These are phyloP conservation scores for Paraplagusia blochii DNA, from an alignment of 2,113 vertebrate genomes.

Conservation along the genomic window DNA sequence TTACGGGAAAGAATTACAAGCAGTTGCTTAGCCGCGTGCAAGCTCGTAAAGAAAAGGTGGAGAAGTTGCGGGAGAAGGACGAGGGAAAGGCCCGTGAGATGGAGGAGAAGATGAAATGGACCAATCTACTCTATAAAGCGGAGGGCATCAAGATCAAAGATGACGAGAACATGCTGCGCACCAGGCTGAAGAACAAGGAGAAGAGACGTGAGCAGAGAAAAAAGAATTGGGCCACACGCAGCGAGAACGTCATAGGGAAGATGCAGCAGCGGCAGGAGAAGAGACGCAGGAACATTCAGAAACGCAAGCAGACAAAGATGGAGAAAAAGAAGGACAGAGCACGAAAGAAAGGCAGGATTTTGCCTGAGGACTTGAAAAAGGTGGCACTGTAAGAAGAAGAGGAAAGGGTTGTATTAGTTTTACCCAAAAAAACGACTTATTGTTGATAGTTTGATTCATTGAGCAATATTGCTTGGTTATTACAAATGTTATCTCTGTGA, in stretches of 20 bases:
- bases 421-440: neutral
- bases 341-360: conserved; percentile 84
- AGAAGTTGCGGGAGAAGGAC: conserved; percentile 81
- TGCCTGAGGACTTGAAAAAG: conserved; percentile 87
- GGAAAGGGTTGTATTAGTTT: neutral
- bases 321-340: conserved; percentile 84
- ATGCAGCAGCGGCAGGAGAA: conserved; percentile 89
- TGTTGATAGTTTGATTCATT: neutral
- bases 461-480: neutral
- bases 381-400: conserved; percentile 45
- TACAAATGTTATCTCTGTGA: neutral
- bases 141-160: conserved; percentile 91
- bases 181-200: conserved; percentile 87
- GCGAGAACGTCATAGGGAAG: conserved; percentile 77
- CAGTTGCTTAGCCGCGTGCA: conserved; percentile 87
- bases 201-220: conserved; percentile 72
- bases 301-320: conserved; percentile 69
- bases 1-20: conserved; percentile 91
- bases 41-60: conserved; percentile 79
- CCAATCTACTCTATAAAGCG: conserved; percentile 87
- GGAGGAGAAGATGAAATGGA: conserved; percentile 89
- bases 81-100: conserved; percentile 78
- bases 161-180: conserved; percentile 79
- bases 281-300: conserved; percentile 83
- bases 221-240: conserved; percentile 79